Evolutionary conservation across 1,140 invertebrate species (phyloP), one percentile per base, ranked within the genome.

Genomic region (Nebria ingens): DNA sequence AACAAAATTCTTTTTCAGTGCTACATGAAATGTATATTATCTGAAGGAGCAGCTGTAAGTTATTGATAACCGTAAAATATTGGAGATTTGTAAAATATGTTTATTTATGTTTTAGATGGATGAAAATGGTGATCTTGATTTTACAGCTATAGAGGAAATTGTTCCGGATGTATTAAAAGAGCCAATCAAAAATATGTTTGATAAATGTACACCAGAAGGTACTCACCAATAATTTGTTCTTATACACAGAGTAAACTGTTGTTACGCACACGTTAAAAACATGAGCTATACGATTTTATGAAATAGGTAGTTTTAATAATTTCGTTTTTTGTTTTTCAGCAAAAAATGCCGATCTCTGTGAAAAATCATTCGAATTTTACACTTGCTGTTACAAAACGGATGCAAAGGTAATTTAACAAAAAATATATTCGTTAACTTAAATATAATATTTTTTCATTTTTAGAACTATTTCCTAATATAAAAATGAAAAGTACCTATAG

Each of bases 1-100:
- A n/a, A n/a, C n/a, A n/a, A 52, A 23, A 21, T 57, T 55, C 34
- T 19, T n/a, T 58, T 58, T 52, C 23, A 58, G 57, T 58, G 57
- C 22, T 58, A 58, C 42, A 25, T 54, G 1, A 53, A 56, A 29
- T 59, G 58, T 40, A n/a, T 57, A 6, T 42, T 59, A 42, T 12
- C 51, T 13, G 51, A 59, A 57, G 45, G 40, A 21, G 58, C 55
- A 21, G 55, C 51, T 22, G 58, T 59, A 56, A 59, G 58, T 38
- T 34, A n/a, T n/a, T n/a, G n/a, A n/a, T n/a, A n/a, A n/a, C n/a
- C n/a, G n/a, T n/a, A n/a, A n/a, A n/a, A n/a, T n/a, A n/a, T 34
- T 34, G 25, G 6, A 34, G n/a, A 34, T 34, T n/a, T 34, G 25
- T 34, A 34, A 34, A 34, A 34, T 34, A 34, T 34, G 6, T 9